Evolutionary conservation across 2,888 invertebrate genomes (phyloP), one percentile per base, ranked within the genome.

Genomic region (Nomada lathburiana): DNA sequence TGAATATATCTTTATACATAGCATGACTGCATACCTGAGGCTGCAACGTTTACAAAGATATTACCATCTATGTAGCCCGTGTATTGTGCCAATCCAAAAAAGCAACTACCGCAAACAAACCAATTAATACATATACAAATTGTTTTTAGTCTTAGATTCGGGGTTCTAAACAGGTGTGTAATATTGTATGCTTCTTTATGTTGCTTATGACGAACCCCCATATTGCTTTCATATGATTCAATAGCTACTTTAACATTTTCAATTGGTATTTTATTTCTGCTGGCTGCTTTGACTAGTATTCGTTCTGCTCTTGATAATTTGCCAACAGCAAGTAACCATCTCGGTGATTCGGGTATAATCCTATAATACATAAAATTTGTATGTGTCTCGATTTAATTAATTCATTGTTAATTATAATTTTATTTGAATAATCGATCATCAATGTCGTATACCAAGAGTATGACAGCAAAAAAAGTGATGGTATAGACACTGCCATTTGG

Each of bases 1-100:
- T 13, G 26, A 23, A 13, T 47, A 26, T 29, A 64, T 29, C 55
- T 4, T 57, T 60, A 16, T 74, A 18, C 23, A 52, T 62, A 5
- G 26, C 23, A 29, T 47, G 42, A 26, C 36, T 36, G 2, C 47
- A 73, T 90, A 94, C 95, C 96, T 71, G 96, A 95, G 4, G 95
- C 85, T 90, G 95, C 93, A 92, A 94, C 93, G 91, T 95, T 94
- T 89, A 95, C 82, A 89, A 95, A 95, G 65, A 94, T 94, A 77
- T 95, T 93, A 29, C 95, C 95, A 26, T 94, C 94, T 69, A 95
- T 89, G 77, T 94, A 92, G 10, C 94, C 94, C 69, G 95, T 94
- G 85, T 95, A 95, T 88, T 95, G 94, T 4, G 95, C 94, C 63
- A 96, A 89, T 29, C 96, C 96, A 83, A 95, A 96, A 89, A 95